Evolutionary conservation across 2,888 invertebrate genomes (phyloP).

Genomic region (Conops quadrifasciatus): DNA sequence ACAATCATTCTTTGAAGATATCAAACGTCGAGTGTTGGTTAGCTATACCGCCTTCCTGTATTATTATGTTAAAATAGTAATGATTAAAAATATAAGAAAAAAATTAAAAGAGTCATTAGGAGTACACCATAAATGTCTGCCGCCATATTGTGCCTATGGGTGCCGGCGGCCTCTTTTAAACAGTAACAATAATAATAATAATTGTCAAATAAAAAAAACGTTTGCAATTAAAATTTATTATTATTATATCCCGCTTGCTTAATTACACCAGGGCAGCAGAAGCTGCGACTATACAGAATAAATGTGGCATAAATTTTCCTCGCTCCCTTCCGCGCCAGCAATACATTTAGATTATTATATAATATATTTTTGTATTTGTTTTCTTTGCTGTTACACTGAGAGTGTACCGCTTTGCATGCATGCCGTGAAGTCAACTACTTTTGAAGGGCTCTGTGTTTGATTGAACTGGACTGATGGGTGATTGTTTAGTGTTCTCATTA

Average conservation of each 20-base stretch:
- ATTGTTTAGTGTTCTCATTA: conserved; percentile 10
- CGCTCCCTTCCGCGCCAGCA: not conserved
- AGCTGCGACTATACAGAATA: conserved; percentile 36
- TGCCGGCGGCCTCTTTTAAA: conserved; percentile 33
- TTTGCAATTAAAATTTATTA: conserved; percentile 66
- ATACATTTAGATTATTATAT: conserved; percentile 4
- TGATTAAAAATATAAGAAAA: too few species aligned
- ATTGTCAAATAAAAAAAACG: conserved; percentile 46
- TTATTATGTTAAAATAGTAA: too few species aligned
- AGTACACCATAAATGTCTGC: too few species aligned
- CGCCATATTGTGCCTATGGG: not conserved
- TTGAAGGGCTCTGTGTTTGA: not conserved
- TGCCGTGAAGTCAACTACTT: too few species aligned
- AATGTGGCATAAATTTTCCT: not conserved
- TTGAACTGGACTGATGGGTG: not conserved
- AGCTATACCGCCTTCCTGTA: too few species aligned
- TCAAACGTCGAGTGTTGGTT: too few species aligned
- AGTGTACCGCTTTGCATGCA: too few species aligned
- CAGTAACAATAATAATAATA: conserved; percentile 41
- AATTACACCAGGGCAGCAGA: conserved; percentile 64
- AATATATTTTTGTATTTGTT: not conserved
- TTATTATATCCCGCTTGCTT: conserved; percentile 66
- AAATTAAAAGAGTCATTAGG: too few species aligned
- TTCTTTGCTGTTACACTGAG: not conserved
- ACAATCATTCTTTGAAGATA: too few species aligned